Percentiles rank a stretch among this genome's conserved stretches.
Evolutionary conservation across 2,888 invertebrate species (phyloP).

Genomic region (Pardosa pseudoannulata): DNA sequence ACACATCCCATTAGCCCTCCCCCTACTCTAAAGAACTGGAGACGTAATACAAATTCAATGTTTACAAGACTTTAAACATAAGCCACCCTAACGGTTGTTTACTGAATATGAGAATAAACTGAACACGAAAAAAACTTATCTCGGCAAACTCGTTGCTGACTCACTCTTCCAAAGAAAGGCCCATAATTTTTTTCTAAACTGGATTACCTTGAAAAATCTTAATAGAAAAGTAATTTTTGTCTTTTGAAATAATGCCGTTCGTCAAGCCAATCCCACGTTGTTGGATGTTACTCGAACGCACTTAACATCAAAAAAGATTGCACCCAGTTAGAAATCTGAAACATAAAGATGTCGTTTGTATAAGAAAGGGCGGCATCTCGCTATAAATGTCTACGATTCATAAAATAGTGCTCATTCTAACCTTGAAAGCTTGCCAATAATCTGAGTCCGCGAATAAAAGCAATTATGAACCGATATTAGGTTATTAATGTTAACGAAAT

Average conservation of each 20-base stretch:
- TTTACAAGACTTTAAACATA: too few species aligned
- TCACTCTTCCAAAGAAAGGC: neutral
- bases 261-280: neutral
- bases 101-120: too few species aligned
- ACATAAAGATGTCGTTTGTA: constrained; percentile 18
- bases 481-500: constrained; percentile 50
- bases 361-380: constrained; percentile 33
- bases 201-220: constrained; percentile 1
- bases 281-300: neutral
- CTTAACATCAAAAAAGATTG: neutral
- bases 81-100: too few species aligned
- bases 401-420: constrained; percentile 25
- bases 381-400: constrained; percentile 44
- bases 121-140: too few species aligned
- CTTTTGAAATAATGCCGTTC: too few species aligned
- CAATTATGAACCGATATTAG: constrained; percentile 51
- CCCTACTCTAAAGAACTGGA: too few species aligned
- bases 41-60: too few species aligned
- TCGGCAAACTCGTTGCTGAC: neutral
- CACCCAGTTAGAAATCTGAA: neutral
- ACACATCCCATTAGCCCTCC: too few species aligned
- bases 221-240: too few species aligned
- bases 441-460: constrained; percentile 33
- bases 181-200: neutral
- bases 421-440: constrained; percentile 65